A percentile compares a stretch with the other conserved stretches of the same genome.
phyloP scores from a whole-genome alignment of 1,140 invertebrate species.

The Ceratina calcarata region DNA sequence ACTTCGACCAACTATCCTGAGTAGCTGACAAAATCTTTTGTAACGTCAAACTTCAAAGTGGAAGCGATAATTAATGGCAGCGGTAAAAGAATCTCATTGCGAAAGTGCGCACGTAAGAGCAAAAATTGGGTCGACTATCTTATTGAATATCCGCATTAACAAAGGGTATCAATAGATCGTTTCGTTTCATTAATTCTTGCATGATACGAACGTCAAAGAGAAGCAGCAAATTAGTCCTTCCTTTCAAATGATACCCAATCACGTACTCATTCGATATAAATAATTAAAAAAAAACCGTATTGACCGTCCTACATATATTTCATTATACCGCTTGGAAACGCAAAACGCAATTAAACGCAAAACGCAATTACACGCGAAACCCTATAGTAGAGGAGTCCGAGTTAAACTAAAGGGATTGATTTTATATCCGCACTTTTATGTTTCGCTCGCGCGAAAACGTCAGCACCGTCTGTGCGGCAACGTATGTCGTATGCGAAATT shows the following conservation, averaged over 20 bases:
- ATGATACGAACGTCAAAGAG: not conserved
- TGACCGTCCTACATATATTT: not conserved
- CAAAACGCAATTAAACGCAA: constrained; percentile 18
- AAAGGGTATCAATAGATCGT: not conserved
- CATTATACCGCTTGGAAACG: not conserved
- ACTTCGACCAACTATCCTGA: not conserved
- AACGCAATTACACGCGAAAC: too few species aligned
- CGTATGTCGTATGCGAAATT: constrained; percentile 40
- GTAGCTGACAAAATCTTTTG: constrained; percentile 1
- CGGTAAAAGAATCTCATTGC: too few species aligned
- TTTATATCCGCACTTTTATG: constrained; percentile 51
- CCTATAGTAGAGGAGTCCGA: too few species aligned
- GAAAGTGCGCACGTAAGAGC: not conserved
- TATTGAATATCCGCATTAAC: not conserved
- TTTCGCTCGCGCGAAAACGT: constrained; percentile 43
- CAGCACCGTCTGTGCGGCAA: constrained; percentile 33
- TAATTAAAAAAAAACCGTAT: not conserved
- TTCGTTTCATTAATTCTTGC: not conserved
- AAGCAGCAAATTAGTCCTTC: not conserved
- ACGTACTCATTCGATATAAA: not conserved
- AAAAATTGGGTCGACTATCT: not conserved
- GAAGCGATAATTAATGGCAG: not conserved
- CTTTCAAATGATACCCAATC: not conserved
- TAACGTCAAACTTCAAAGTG: too few species aligned
- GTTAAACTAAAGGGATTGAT: constrained; percentile 38